Conservation (phyloP, 2,113 vertebrate species). For the Platichthys flesus region DNA sequence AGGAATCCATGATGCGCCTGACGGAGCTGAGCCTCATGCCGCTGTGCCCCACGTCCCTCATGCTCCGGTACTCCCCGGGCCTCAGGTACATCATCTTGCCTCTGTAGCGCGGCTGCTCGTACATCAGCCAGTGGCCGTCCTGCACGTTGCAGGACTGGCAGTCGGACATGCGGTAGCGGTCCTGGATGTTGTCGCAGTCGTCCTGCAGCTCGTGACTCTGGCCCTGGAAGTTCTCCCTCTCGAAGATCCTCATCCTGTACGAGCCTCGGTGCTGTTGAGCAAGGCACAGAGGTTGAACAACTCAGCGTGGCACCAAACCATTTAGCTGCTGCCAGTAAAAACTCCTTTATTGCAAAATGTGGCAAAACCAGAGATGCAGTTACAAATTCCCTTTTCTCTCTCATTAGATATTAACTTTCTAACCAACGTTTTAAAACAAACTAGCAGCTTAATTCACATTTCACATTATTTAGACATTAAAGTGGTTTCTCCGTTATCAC, state of each 20-base stretch:
- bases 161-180: slow-evolving; percentile 59
- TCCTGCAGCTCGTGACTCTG: slow-evolving; percentile 61
- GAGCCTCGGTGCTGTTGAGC: slow-evolving; percentile 45
- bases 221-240: slow-evolving; percentile 72
- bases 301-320: slow-evolving; percentile 8
- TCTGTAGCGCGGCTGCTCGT: slow-evolving; percentile 78
- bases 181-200: slow-evolving; percentile 65
- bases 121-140: slow-evolving; percentile 83
- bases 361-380: no score
- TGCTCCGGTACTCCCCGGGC: slow-evolving; percentile 77
- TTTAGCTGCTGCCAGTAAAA: not conserved
- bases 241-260: slow-evolving; percentile 70
- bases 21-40: slow-evolving; percentile 61
- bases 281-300: slow-evolving; percentile 22
- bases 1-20: slow-evolving; percentile 68
- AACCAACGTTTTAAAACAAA: no score
- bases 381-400: no score
- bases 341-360: no score
- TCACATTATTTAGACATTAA: not conserved
- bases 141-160: slow-evolving; percentile 79
- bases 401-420: no score
- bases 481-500: not conserved
- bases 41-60: slow-evolving; percentile 70
- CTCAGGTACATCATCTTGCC: slow-evolving; percentile 73
- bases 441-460: no score